phyloP scores from a whole-genome alignment of 2,888 invertebrate genomes.

The Molanna angustata region DNA sequence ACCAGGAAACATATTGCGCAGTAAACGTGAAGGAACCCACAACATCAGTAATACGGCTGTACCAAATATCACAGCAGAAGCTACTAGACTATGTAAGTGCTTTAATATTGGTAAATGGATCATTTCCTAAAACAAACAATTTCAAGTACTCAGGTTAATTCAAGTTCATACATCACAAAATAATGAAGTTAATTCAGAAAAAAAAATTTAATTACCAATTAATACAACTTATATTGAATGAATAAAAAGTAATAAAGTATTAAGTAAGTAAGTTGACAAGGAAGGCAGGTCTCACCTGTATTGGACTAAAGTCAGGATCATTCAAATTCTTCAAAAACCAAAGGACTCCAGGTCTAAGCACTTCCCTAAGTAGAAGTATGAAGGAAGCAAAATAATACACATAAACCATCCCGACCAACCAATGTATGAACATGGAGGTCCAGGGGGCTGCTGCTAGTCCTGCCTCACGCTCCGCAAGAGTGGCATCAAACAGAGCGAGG shows the following conservation, averaged over 20 bases:
- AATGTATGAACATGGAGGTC: slow-evolving; percentile 96
- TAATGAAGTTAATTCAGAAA: too few species aligned
- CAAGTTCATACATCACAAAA: too few species aligned
- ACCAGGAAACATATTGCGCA: slow-evolving; percentile 77
- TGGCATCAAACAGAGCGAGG: slow-evolving; percentile 86
- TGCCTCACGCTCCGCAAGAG: slow-evolving; percentile 80
- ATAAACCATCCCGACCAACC: slow-evolving; percentile 98
- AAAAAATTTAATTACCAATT: too few species aligned
- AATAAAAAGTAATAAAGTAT: too few species aligned
- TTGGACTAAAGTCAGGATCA: slow-evolving; percentile 99
- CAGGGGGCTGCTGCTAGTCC: slow-evolving; percentile 91
- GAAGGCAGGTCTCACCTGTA: slow-evolving; percentile 68
- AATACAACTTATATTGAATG: too few species aligned
- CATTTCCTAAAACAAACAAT: slow-evolving; percentile 71
- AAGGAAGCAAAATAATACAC: slow-evolving; percentile 99
- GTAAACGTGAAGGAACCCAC: slow-evolving; percentile 89
- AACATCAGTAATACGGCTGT: slow-evolving; percentile 94
- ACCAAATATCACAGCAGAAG: slow-evolving; percentile 94
- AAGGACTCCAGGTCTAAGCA: slow-evolving; percentile 92
- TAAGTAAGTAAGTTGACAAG: too few species aligned
- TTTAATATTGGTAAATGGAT: slow-evolving; percentile 92
- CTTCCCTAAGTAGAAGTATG: slow-evolving; percentile 87
- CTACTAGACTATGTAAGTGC: slow-evolving; percentile 86
- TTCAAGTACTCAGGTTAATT: not conserved
- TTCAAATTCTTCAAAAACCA: slow-evolving; percentile 98